Base-by-base conservation (phyloP, 2,888 invertebrate genomes). In the Tortricodes alternella region DNA sequence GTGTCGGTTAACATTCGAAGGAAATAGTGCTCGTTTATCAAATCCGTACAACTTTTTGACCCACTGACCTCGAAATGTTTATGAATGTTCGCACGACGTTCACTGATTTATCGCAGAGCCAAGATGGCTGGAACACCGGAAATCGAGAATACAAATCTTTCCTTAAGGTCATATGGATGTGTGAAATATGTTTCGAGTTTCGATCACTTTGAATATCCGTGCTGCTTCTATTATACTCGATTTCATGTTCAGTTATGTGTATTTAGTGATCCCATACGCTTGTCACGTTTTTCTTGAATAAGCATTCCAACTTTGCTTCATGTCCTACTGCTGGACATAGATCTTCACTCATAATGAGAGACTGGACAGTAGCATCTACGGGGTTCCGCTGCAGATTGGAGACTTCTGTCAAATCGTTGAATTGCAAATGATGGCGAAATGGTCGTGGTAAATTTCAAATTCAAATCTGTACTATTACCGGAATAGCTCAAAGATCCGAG, bases 141-240 rank as follows among this genome's bases (percentile, higher is more conserved):
- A 50, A 50, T 56, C 29, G 44, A 38, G 56, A 44, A 44, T 50
- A 56, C 56, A 56, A 56, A 56, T 56, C 56, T 50, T 21, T 21
- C 24, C 46, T 24, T 37, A 49, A 55, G 48, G 41, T 35, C 35
- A 35, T 37, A 21, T 27, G 21, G 41, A 37, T 41, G 35, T 43
- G 48, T 11, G 41, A 19, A 52, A 43, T 48, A 41, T 55, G 35
- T 35, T n/a, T n/a, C n/a, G n/a, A n/a, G 29, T 19, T 27, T 16
- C 35, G 41, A 43, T 53, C 39, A 18, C 34, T 46, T 11, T 32
- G 46, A 53, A 46, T 48, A 34, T 53, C 32, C 24, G 34, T 15
- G 18, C n/a, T 37, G 34, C n/a, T 41, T 16, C 8, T 6, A 24
- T 24, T 9, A 21, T 18, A 7, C 39, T 23, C 7, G 13, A 9